Conservation (phyloP, 2,797 vertebrate genomes). For the Spinus olivaceus region DNA sequence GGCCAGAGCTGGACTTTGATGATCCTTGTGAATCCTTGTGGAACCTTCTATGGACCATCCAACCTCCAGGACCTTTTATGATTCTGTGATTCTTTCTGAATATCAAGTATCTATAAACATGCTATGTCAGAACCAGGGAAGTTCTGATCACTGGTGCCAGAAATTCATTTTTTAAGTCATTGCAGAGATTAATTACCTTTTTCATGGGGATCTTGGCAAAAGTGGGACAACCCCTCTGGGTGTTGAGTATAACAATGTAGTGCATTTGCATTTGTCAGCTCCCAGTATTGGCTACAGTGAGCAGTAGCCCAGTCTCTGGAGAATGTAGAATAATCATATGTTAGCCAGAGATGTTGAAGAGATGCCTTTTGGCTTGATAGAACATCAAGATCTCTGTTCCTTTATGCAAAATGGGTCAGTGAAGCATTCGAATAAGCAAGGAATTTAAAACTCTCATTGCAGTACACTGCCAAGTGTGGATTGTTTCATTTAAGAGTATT, state of each 20-base stretch:
- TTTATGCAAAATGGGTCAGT: not conserved
- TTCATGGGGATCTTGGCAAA: not conserved
- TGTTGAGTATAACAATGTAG: not conserved
- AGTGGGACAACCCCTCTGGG: not conserved
- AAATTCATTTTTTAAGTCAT: not conserved
- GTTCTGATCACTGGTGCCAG: not conserved
- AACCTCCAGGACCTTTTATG: not conserved
- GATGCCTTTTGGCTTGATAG: not conserved
- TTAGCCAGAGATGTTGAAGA: not conserved
- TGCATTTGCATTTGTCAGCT: not conserved
- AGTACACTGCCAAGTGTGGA: not conserved
- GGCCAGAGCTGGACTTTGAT: not conserved
- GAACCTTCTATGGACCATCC: not conserved
- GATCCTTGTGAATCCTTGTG: not conserved
- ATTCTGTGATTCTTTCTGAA: not conserved
- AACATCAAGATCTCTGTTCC: not conserved
- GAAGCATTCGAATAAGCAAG: not conserved
- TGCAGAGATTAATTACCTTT: not conserved
- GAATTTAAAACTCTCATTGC: not conserved
- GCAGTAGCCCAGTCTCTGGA: not conserved
- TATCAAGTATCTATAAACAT: not conserved
- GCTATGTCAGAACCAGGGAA: not conserved
- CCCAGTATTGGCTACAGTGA: not conserved
- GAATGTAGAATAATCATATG: not conserved
- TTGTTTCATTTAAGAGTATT: not conserved